phyloP scores from a whole-genome alignment of 2,888 invertebrate species.

The Caradrina kadenii region DNA sequence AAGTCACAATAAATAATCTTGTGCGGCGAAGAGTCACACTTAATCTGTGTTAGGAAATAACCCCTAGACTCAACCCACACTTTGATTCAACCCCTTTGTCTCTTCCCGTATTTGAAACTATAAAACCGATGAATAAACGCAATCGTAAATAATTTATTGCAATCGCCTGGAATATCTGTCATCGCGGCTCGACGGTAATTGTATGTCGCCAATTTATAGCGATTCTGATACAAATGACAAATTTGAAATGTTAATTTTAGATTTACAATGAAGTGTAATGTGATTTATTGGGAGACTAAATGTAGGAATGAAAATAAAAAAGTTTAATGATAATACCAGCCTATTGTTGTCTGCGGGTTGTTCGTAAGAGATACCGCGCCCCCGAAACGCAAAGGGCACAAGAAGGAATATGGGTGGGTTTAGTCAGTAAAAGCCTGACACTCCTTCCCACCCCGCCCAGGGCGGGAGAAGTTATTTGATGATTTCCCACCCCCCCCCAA shows the following conservation, averaged over 20 bases:
- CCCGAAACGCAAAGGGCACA: too few species aligned
- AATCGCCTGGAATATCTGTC: constrained; percentile 50
- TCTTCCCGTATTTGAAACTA: constrained; percentile 30
- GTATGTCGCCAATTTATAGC: constrained; percentile 55
- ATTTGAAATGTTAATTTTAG: constrained; percentile 47
- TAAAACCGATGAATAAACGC: constrained; percentile 51
- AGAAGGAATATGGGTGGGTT: too few species aligned
- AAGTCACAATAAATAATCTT: constrained; percentile 25
- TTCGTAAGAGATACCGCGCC: too few species aligned
- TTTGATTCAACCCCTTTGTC: constrained; percentile 17
- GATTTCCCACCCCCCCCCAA: too few species aligned
- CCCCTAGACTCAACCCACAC: neutral
- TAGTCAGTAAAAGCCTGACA: too few species aligned
- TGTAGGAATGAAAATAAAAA: neutral
- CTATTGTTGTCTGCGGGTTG: too few species aligned
- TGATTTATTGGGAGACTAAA: constrained; percentile 28
- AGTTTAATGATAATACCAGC: too few species aligned
- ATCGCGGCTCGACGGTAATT: constrained; percentile 48
- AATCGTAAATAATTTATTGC: constrained; percentile 55
- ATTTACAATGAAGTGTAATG: constrained; percentile 33
- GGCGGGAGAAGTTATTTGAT: too few species aligned
- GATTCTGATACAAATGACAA: constrained; percentile 41
- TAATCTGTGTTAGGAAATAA: constrained; percentile 34
- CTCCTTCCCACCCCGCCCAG: too few species aligned
- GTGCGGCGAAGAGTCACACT: constrained; percentile 1